Conservation (phyloP, 2,113 vertebrate species). For the human (Homo sapiens) region DNA sequence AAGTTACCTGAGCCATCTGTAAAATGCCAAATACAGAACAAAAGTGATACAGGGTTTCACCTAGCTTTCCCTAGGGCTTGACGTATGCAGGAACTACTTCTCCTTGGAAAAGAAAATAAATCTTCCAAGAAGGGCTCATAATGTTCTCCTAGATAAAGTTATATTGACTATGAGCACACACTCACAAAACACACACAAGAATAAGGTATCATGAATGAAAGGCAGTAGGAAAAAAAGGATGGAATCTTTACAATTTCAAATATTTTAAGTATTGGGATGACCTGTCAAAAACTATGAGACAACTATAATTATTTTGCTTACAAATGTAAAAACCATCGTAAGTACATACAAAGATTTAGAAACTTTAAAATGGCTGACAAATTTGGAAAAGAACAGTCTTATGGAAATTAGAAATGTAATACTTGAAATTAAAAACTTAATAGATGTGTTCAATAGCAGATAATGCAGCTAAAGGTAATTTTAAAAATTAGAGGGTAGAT, state of each 20-base stretch:
- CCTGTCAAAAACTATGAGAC: not conserved
- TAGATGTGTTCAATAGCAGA: not conserved
- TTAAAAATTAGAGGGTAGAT: not conserved
- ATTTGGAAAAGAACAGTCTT: not conserved
- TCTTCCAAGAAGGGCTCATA: not conserved
- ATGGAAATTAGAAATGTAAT: not conserved
- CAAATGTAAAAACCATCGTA: not conserved
- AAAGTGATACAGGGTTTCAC: not conserved
- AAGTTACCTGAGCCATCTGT: not conserved
- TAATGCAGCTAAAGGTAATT: not conserved
- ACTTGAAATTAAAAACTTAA: not conserved
- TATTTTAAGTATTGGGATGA: not conserved
- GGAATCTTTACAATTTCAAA: not conserved
- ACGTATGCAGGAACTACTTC: not conserved
- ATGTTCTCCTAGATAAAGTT: not conserved
- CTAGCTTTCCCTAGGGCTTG: not conserved
- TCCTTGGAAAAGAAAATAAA: not conserved
- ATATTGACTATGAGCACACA: not conserved
- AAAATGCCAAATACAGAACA: not conserved
- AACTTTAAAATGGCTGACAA: not conserved
- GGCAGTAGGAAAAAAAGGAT: not conserved
- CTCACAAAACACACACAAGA: not conserved
- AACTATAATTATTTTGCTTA: not conserved
- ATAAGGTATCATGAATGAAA: not conserved
- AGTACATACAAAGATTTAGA: not conserved